These are phyloP conservation scores for Timema cristinae DNA, from an alignment of 2,888 invertebrate species.

Conservation along the genomic window DNA sequence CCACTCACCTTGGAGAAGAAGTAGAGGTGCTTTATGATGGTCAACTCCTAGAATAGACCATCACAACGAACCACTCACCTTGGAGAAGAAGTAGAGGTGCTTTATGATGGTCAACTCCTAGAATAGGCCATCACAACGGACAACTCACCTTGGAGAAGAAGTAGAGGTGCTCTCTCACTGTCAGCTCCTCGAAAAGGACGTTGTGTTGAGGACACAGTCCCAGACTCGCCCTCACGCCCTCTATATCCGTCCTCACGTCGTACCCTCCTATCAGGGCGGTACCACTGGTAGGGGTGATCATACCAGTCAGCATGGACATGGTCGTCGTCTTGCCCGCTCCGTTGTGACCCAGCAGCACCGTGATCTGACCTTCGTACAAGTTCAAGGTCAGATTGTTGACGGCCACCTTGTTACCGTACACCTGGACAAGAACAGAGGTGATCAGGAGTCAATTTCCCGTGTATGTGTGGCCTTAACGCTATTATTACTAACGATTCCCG, in stretches of 20 bases:
- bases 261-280: slow-evolving; percentile 67
- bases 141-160: slow-evolving; percentile 68
- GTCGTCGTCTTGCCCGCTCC: slow-evolving; percentile 94
- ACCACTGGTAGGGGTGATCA: slow-evolving; percentile 63
- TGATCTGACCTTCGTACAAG: slow-evolving; percentile 86
- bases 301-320: slow-evolving; percentile 84
- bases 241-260: slow-evolving; percentile 61
- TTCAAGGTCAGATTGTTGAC: slow-evolving; percentile 70
- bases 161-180: slow-evolving; percentile 75
- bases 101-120: slow-evolving; percentile 77
- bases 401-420: slow-evolving; percentile 46
- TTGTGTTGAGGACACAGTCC: slow-evolving; percentile 86
- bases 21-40: slow-evolving; percentile 75
- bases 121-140: slow-evolving; percentile 61
- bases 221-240: slow-evolving; percentile 62
- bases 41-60: slow-evolving; percentile 76
- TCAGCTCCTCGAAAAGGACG: slow-evolving; percentile 76
- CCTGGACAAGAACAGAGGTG: neutral
- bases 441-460: too few species aligned
- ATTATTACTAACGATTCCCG: too few species aligned
- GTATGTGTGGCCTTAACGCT: too few species aligned
- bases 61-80: slow-evolving; percentile 49
- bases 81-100: slow-evolving; percentile 77
- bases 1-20: slow-evolving; percentile 66
- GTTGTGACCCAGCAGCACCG: slow-evolving; percentile 78